Conservation (phyloP, 2,797 vertebrate species). For the Anguilla marmorata region DNA sequence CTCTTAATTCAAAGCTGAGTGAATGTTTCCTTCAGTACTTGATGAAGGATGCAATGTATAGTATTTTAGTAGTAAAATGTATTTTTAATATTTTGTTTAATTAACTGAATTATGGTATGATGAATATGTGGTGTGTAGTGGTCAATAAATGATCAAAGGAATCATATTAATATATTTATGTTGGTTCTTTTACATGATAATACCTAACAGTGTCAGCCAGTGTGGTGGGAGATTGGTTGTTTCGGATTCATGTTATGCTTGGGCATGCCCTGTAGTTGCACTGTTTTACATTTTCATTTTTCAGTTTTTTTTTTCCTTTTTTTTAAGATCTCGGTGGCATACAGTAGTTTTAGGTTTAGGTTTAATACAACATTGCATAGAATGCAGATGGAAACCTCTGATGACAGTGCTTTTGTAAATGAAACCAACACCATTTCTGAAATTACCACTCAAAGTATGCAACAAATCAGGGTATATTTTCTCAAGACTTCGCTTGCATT, state of each 20-base stretch:
- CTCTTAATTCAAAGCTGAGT: neutral
- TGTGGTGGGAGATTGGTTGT: neutral
- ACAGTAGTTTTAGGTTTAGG: neutral
- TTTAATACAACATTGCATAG: conserved; percentile 43
- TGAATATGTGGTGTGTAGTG: neutral
- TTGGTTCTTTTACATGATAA: neutral
- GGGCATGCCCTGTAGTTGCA: neutral
- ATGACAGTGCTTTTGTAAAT: conserved; percentile 66
- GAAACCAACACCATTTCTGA: conserved; percentile 52
- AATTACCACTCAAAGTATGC: conserved; percentile 49
- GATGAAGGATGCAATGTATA: neutral
- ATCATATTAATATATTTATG: neutral
- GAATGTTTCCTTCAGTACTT: neutral
- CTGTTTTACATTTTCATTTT: neutral
- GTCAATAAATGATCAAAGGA: neutral
- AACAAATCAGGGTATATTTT: conserved; percentile 60
- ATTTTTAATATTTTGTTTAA: neutral
- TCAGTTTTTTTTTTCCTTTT: neutral
- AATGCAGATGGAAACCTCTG: conserved; percentile 69
- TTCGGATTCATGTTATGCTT: neutral
- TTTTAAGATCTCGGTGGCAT: neutral
- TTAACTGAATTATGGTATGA: neutral
- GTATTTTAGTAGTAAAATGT: neutral
- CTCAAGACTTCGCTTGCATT: conserved; percentile 58
- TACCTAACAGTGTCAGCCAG: neutral